phyloP scores from a whole-genome alignment of 2,113 vertebrate genomes.

The Chloropsis cyanopogon region DNA sequence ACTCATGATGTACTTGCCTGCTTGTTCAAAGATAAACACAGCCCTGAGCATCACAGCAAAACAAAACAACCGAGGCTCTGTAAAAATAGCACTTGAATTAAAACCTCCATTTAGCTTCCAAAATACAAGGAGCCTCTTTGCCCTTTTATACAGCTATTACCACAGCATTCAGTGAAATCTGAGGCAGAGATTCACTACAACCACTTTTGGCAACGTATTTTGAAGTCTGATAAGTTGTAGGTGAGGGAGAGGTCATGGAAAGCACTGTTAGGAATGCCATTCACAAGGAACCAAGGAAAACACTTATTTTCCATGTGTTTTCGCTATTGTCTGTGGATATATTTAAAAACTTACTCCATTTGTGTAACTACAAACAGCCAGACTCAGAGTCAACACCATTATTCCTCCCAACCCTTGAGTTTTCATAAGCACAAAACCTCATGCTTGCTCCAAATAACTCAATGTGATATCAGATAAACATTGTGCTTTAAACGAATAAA shows the following conservation, averaged over 20 bases:
- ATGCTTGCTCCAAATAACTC: neutral
- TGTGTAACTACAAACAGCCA: neutral
- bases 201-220: neutral
- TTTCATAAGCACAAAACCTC: neutral
- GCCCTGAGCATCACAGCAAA: neutral
- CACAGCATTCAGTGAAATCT: neutral
- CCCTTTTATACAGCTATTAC: neutral
- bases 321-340: neutral
- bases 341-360: neutral
- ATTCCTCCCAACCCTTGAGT: neutral
- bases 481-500: neutral
- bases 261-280: neutral
- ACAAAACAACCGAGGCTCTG: neutral
- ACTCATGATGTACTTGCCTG: neutral
- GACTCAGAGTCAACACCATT: neutral
- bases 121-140: neutral
- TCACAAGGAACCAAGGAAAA: constrained; percentile 1
- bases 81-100: neutral
- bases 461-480: neutral
- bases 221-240: neutral
- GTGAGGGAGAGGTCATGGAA: neutral
- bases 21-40: neutral
- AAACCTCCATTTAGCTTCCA: neutral
- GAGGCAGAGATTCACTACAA: neutral
- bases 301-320: neutral